These are phyloP conservation scores for Drosophila phalerata DNA, from an alignment of 2,888 invertebrate species.

Conservation along the genomic window DNA sequence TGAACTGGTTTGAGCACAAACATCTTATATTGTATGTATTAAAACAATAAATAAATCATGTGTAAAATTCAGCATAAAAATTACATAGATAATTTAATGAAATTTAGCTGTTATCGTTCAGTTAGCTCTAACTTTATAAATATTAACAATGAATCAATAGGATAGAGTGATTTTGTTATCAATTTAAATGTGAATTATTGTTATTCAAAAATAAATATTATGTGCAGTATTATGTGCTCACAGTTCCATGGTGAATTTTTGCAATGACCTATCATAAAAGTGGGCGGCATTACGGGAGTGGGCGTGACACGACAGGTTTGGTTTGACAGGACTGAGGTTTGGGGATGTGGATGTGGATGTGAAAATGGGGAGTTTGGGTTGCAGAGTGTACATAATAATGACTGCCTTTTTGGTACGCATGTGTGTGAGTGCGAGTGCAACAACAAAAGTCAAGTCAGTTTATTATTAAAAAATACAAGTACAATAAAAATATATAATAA, in stretches of 20 bases:
- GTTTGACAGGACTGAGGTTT: no score
- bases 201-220: not conserved
- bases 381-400: slow-evolving; percentile 45
- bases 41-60: no score
- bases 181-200: not conserved
- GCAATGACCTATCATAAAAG: slow-evolving; percentile 44
- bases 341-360: slow-evolving; percentile 8
- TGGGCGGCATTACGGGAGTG: slow-evolving; percentile 34
- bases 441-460: slow-evolving; percentile 66
- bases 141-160: no score
- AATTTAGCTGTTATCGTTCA: no score
- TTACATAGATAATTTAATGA: no score
- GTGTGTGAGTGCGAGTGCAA: slow-evolving; percentile 54
- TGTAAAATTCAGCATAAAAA: no score
- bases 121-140: no score
- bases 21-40: no score
- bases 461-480: slow-evolving; percentile 76
- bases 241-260: slow-evolving; percentile 30
- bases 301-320: slow-evolving; percentile 16
- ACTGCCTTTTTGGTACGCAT: slow-evolving; percentile 61
- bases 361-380: not conserved
- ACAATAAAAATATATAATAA: slow-evolving; percentile 68
- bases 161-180: no score
- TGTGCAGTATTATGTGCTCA: not conserved
- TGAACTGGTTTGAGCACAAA: no score